phyloP scores from a whole-genome alignment of 2,797 vertebrate species.

The Centroberyx gerrardi region DNA sequence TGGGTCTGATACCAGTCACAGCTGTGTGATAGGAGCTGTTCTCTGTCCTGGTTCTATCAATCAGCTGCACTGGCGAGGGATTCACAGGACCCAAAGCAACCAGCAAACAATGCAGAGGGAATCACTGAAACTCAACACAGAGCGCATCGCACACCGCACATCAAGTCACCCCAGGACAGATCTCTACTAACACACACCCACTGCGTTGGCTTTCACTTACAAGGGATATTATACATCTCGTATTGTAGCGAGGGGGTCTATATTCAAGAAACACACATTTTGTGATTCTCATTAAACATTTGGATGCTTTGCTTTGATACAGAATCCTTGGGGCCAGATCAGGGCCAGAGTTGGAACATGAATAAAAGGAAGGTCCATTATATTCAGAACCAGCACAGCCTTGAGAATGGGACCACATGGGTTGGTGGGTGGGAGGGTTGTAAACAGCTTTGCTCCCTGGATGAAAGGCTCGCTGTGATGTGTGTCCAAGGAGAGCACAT shows the following conservation, averaged over 20 bases:
- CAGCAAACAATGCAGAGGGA: conserved; percentile 59
- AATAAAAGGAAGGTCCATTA: conserved; percentile 63
- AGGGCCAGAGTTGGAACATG: conserved; percentile 54
- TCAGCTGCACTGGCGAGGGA: conserved; percentile 62
- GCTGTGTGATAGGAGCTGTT: conserved; percentile 61
- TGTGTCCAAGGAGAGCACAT: conserved; percentile 65
- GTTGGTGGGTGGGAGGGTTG: conserved; percentile 44
- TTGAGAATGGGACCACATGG: conserved; percentile 64
- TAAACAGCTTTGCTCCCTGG: conserved; percentile 64
- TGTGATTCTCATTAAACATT: conserved; percentile 50
- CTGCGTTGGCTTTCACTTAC: conserved; percentile 30
- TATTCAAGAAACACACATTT: conserved; percentile 11
- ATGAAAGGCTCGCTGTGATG: conserved; percentile 74
- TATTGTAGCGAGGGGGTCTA: conserved; percentile 25
- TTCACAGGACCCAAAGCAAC: conserved; percentile 56
- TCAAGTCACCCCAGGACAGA: conserved; percentile 47
- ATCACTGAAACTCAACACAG: conserved; percentile 27
- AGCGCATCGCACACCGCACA: conserved; percentile 11
- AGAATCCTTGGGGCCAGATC: conserved; percentile 48
- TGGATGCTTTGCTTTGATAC: conserved; percentile 54
- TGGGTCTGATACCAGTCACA: conserved; percentile 72
- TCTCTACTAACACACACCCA: conserved; percentile 45
- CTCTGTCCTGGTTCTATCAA: conserved; percentile 80
- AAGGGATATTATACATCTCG: conserved; percentile 19
- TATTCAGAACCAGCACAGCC: conserved; percentile 53